These are phyloP conservation scores for Gymnogyps californianus DNA, from an alignment of 2,113 vertebrate genomes.

Conservation along the genomic window DNA sequence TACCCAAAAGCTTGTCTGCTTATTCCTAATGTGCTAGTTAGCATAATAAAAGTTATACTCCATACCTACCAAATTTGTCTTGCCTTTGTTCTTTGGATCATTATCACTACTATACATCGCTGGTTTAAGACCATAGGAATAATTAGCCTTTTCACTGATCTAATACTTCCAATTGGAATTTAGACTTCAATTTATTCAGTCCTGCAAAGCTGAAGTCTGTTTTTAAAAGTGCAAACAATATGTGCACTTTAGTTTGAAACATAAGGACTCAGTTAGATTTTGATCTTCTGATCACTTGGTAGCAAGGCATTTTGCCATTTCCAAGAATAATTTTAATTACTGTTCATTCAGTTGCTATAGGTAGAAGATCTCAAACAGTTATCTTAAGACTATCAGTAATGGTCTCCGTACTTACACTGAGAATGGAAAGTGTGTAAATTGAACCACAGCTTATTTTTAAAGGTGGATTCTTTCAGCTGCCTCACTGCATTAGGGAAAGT, in stretches of 20 bases:
- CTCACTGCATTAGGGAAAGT: background rate
- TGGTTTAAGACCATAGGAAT: background rate
- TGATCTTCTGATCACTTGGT: background rate
- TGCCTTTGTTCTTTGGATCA: background rate
- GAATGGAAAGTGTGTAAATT: background rate
- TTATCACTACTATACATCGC: background rate
- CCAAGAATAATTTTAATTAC: background rate
- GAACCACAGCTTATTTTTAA: background rate
- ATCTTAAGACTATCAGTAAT: background rate
- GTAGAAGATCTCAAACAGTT: background rate
- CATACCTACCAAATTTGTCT: background rate
- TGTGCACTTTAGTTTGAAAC: background rate
- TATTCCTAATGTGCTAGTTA: background rate
- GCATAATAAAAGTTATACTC: background rate
- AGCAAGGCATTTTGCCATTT: background rate
- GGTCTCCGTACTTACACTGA: background rate
- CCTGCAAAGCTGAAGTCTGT: background rate
- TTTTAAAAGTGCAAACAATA: background rate
- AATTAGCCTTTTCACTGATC: background rate
- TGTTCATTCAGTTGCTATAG: background rate
- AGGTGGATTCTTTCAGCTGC: background rate
- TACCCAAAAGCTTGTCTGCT: background rate
- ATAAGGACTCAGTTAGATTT: background rate
- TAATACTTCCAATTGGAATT: background rate
- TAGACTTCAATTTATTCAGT: background rate